These are phyloP conservation scores for Sussaba pulchella DNA, from an alignment of 2,888 invertebrate genomes.

Conservation along the genomic window DNA sequence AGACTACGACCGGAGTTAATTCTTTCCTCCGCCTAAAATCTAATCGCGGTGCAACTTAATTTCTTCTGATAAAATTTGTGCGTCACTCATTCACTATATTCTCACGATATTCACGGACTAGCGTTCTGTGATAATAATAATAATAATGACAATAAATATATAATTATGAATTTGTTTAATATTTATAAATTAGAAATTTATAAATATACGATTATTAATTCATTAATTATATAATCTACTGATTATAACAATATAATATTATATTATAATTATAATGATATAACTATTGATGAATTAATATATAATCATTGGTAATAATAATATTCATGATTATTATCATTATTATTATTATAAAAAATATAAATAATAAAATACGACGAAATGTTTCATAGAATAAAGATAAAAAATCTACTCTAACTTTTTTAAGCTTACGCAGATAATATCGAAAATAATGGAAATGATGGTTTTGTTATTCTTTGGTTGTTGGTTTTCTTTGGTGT, in stretches of 20 bases:
- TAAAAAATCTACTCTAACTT: slow-evolving; percentile 51
- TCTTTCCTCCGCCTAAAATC: slow-evolving; percentile 25
- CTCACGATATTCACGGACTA: slow-evolving; percentile 9
- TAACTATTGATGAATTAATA: too few species aligned
- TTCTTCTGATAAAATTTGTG: slow-evolving; percentile 29
- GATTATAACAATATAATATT: too few species aligned
- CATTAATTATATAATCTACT: too few species aligned
- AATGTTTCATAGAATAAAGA: slow-evolving; percentile 46
- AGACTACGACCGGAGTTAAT: slow-evolving; percentile 56
- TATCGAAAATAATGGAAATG: slow-evolving; percentile 52
- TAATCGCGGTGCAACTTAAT: slow-evolving; percentile 51
- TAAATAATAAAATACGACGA: background rate
- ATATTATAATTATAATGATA: too few species aligned
- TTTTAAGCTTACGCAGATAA: slow-evolving; percentile 6
- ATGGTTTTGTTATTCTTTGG: slow-evolving; percentile 31
- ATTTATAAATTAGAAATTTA: too few species aligned
- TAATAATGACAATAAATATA: too few species aligned
- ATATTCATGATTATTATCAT: too few species aligned
- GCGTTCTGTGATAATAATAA: background rate
- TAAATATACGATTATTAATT: too few species aligned
- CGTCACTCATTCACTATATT: slow-evolving; percentile 21
- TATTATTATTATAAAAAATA: slow-evolving; percentile 15
- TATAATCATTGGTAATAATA: too few species aligned
- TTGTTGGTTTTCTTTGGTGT: slow-evolving; percentile 35
- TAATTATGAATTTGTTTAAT: too few species aligned